Conservation (phyloP, 1,140 invertebrate species). For the Platyura marginata region DNA sequence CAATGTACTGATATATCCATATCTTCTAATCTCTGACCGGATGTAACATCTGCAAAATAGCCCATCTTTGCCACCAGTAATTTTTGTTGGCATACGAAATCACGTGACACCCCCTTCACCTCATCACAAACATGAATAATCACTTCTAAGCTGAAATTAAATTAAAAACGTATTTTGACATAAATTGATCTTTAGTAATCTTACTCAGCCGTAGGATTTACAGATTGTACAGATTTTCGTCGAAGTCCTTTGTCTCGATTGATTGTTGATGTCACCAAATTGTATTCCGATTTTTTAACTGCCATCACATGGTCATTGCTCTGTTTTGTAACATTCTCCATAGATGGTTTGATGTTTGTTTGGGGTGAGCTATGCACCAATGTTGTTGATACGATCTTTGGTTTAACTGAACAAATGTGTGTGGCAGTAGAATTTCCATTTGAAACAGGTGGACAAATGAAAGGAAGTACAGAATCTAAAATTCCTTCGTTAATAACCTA, state of each 20-base stretch:
- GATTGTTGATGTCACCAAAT: too few relatives aligned
- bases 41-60: slow-evolving; percentile 79
- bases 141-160: slow-evolving; percentile 46
- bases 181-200: too few relatives aligned
- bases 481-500: slow-evolving; percentile 59
- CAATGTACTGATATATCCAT: slow-evolving; percentile 94
- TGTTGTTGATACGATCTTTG: too few relatives aligned
- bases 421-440: too few relatives aligned
- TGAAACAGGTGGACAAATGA: too few relatives aligned
- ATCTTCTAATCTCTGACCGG: slow-evolving; percentile 72
- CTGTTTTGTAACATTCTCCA: too few relatives aligned
- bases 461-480: slow-evolving; percentile 55
- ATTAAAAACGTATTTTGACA: slow-evolving; percentile 7
- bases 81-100: slow-evolving; percentile 73
- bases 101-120: slow-evolving; percentile 65
- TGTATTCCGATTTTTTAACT: too few relatives aligned
- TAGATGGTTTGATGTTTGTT: too few relatives aligned
- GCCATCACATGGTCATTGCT: too few relatives aligned
- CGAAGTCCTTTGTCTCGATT: too few relatives aligned
- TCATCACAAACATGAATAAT: slow-evolving; percentile 79
- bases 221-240: neutral
- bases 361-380: too few relatives aligned
- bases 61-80: slow-evolving; percentile 79
- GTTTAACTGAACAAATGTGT: neutral
- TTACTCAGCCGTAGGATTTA: neutral